Percentiles rank a stretch among this genome's conserved stretches.
phyloP scores from a whole-genome alignment of 2,113 vertebrate species.

The Passer montanus region DNA sequence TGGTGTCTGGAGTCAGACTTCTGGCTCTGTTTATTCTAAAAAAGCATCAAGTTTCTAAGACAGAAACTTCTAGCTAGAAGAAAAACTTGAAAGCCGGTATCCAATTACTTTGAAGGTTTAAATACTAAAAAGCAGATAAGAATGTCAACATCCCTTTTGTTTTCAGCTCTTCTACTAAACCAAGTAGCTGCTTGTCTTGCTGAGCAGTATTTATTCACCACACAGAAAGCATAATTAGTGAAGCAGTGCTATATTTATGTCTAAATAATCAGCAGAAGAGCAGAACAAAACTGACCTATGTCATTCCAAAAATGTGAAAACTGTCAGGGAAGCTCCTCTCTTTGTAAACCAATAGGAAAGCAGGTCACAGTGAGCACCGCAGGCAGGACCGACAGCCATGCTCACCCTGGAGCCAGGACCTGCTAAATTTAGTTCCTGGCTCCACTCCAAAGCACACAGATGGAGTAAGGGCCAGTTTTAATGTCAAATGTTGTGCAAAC shows the following conservation, averaged over 20 bases:
- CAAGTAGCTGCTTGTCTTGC: neutral
- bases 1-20: neutral
- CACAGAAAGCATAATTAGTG: neutral
- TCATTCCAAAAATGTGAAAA: neutral
- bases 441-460: conserved; percentile 25
- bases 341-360: neutral
- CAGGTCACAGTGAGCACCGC: fast-evolving
- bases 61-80: neutral
- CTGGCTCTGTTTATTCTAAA: neutral
- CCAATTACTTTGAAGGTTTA: neutral
- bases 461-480: neutral
- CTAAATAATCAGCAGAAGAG: neutral
- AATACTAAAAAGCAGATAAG: neutral
- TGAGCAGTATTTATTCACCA: neutral
- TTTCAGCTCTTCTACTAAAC: neutral
- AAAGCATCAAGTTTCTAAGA: neutral
- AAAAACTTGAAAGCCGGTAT: neutral
- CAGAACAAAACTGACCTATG: neutral
- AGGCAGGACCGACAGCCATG: neutral
- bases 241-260: neutral
- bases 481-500: neutral
- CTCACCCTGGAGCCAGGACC: neutral
- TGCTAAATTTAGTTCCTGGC: conserved; percentile 39
- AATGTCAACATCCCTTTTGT: neutral
- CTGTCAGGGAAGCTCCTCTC: neutral